Conservation (phyloP, 2,113 vertebrate genomes). For the Lepisosteus oculatus region DNA sequence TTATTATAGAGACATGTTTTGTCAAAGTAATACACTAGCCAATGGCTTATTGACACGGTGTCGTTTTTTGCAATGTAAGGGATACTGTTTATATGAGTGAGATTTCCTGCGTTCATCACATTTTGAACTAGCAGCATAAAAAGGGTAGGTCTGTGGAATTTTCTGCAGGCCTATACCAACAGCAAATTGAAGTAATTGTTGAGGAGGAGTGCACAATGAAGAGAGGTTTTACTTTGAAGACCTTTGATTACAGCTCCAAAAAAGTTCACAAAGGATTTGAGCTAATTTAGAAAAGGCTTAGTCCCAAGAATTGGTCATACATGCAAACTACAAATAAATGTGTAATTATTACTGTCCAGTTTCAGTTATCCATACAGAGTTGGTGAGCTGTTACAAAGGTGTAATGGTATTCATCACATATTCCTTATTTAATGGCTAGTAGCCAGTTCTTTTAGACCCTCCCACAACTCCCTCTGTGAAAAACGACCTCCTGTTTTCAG, state of each 20-base stretch:
- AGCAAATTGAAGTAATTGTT: neutral
- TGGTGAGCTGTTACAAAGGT: too few relatives aligned
- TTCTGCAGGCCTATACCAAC: slow-evolving; percentile 1
- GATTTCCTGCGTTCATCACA: too few relatives aligned
- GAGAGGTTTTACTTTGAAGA: slow-evolving; percentile 51
- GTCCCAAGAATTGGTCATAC: neutral
- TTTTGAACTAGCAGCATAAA: neutral
- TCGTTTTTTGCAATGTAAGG: too few relatives aligned
- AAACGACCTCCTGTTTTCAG: too few relatives aligned
- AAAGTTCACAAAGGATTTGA: neutral
- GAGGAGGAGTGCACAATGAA: neutral
- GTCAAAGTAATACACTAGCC: too few relatives aligned
- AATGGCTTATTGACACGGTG: too few relatives aligned
- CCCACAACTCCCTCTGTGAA: too few relatives aligned
- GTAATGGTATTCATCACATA: too few relatives aligned
- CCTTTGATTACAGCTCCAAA: slow-evolving; percentile 21
- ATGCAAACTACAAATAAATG: neutral
- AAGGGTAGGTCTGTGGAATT: slow-evolving; percentile 12
- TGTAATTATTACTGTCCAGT: neutral
- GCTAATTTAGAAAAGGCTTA: neutral
- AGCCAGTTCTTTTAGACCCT: too few relatives aligned
- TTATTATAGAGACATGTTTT: too few relatives aligned
- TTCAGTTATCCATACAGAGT: neutral
- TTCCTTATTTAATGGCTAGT: too few relatives aligned
- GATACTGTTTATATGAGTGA: too few relatives aligned